These are phyloP conservation scores for Apteryx owenii DNA, from an alignment of 2,113 vertebrate genomes.

Conservation along the genomic window DNA sequence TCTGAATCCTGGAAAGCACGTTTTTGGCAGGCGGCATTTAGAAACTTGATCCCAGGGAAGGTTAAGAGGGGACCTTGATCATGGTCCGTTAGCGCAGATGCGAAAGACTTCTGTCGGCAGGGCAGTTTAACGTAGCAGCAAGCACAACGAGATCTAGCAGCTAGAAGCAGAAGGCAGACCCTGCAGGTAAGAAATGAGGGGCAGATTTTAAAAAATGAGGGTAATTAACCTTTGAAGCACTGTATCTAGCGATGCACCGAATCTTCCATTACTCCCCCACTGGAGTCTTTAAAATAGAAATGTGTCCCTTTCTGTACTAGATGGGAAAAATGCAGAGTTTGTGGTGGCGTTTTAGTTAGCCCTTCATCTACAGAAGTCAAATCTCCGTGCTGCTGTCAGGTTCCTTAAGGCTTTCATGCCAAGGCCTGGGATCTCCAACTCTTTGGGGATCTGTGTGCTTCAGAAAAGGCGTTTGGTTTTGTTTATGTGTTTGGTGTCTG, in stretches of 20 bases:
- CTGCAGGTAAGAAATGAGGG: not conserved
- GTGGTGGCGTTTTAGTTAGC: not conserved
- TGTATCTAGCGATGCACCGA: not conserved
- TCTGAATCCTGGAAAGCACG: not conserved
- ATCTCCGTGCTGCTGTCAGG: not conserved
- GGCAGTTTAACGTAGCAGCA: not conserved
- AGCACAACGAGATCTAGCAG: not conserved
- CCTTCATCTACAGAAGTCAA: not conserved
- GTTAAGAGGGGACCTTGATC: not conserved
- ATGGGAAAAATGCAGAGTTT: not conserved
- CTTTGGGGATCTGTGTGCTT: too few species aligned
- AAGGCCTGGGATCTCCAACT: too few species aligned
- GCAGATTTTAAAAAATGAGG: not conserved
- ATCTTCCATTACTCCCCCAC: not conserved
- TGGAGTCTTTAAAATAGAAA: not conserved
- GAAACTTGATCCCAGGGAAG: not conserved
- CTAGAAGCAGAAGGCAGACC: not conserved
- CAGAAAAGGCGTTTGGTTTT: too few species aligned
- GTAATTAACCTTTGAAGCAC: not conserved
- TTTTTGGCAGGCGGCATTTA: not conserved
- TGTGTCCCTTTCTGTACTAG: not conserved
- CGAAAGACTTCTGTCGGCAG: not conserved
- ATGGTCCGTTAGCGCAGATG: not conserved
- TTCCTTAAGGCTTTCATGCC: not conserved
- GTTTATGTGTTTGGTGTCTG: not conserved